These are phyloP conservation scores for Nysson spinosus DNA, from an alignment of 2,888 invertebrate genomes.

Conservation along the genomic window DNA sequence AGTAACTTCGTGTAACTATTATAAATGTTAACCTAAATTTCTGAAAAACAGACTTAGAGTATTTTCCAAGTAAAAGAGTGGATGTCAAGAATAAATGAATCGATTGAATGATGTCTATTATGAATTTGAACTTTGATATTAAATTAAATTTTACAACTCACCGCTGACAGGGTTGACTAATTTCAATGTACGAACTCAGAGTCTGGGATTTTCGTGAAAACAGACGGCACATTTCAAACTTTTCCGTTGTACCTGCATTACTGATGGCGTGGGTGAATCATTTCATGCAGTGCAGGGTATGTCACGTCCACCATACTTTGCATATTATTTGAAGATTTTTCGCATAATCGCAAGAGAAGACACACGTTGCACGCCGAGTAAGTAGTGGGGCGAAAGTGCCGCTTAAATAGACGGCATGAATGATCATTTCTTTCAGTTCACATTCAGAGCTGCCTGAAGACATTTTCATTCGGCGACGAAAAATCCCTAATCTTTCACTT, in stretches of 20 bases:
- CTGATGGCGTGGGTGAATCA: conserved; percentile 8
- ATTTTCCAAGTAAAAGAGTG: too few relatives aligned
- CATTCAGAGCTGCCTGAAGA: conserved; percentile 49
- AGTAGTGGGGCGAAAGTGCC: conserved; percentile 57
- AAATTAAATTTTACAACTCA: too few relatives aligned
- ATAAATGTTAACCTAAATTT: too few relatives aligned
- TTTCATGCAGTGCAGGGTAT: neutral
- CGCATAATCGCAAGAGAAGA: conserved; percentile 27
- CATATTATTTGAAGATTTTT: conserved; percentile 20
- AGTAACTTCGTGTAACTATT: too few relatives aligned
- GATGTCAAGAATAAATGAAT: too few relatives aligned
- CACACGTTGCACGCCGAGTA: conserved; percentile 2
- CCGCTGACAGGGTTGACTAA: neutral
- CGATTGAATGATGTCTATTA: too few relatives aligned
- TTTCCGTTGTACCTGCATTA: neutral
- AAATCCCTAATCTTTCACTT: neutral
- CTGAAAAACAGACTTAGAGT: too few relatives aligned
- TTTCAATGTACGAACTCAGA: conserved; percentile 5
- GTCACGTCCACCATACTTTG: neutral
- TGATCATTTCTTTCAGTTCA: conserved; percentile 65
- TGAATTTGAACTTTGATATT: too few relatives aligned
- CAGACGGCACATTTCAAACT: neutral
- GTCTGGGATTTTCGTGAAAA: neutral
- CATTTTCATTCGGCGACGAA: conserved; percentile 31
- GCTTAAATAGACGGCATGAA: conserved; percentile 69